Conservation (phyloP, 2,797 vertebrate species). For the Danionella dracula region DNA sequence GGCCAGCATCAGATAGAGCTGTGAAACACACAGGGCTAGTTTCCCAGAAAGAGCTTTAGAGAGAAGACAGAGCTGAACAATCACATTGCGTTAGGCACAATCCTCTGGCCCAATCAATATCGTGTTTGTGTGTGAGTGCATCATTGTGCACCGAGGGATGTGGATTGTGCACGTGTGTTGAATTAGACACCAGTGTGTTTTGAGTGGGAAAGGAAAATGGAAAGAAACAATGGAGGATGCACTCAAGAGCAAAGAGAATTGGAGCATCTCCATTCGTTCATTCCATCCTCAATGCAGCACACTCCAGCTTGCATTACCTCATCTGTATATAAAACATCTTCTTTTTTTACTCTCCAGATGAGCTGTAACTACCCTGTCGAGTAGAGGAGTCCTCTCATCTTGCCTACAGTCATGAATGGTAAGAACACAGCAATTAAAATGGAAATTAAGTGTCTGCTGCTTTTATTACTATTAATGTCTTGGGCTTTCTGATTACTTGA, state of each 20-base stretch:
- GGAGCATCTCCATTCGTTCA: neutral
- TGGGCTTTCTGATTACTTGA: too few relatives aligned
- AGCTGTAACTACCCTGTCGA: conserved; percentile 31
- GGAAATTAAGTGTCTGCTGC: neutral
- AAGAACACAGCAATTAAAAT: conserved; percentile 28
- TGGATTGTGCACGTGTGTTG: neutral
- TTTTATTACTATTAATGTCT: too few relatives aligned
- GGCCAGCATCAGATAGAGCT: neutral
- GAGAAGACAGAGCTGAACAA: conserved; percentile 2
- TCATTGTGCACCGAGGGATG: neutral
- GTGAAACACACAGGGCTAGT: conserved; percentile 2
- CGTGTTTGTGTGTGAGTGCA: neutral
- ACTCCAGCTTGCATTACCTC: conserved; percentile 5
- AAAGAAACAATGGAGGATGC: neutral
- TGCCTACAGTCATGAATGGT: conserved; percentile 47
- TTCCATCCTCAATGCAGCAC: neutral
- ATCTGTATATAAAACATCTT: conserved; percentile 5
- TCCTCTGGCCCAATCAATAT: neutral
- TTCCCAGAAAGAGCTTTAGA: conserved; percentile 20
- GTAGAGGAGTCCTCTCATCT: conserved; percentile 26
- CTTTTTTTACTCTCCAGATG: conserved; percentile 38
- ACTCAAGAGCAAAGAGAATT: neutral
- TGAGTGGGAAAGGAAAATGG: neutral
- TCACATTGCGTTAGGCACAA: conserved; percentile 14
- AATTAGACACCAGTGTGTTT: neutral